Conservation (phyloP, 1,140 invertebrate genomes). For the Diachasmimorpha longicaudata region DNA sequence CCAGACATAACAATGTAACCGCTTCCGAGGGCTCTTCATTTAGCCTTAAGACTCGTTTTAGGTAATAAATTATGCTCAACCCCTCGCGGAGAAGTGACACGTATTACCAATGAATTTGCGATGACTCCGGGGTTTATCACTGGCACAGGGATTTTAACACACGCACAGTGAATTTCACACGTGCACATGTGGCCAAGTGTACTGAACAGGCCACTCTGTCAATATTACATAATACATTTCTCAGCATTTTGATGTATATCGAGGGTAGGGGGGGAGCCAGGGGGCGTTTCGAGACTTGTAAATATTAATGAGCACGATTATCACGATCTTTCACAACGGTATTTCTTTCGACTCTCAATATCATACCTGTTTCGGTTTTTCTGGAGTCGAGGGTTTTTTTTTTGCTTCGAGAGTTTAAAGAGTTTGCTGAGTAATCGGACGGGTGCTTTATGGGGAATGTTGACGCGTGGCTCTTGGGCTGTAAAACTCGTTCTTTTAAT, state of each 20-base stretch:
- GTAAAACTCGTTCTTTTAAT: not conserved
- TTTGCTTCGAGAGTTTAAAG: not conserved
- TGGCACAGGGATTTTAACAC: not conserved
- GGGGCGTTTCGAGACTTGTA: not conserved
- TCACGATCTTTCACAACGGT: constrained; percentile 15
- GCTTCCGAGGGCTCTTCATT: not conserved
- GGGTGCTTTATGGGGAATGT: not conserved
- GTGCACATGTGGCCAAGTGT: not conserved
- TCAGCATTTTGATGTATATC: not conserved
- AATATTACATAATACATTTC: constrained; percentile 17
- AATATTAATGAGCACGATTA: constrained; percentile 16
- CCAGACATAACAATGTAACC: not conserved
- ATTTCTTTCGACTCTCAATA: not conserved
- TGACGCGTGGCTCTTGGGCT: not conserved
- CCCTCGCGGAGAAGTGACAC: not conserved
- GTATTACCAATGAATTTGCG: not conserved
- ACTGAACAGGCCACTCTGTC: constrained; percentile 6
- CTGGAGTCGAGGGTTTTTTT: not conserved
- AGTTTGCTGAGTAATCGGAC: not conserved
- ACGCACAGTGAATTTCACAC: not conserved
- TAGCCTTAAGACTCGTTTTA: not conserved
- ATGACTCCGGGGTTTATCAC: not conserved
- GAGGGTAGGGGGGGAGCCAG: not conserved
- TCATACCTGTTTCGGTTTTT: not conserved
- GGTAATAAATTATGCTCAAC: not conserved